phyloP scores from a whole-genome alignment of 2,113 vertebrate species.

The mouse (Mus musculus) region GRCm39 chr16:47502501-47503000 shows the following conservation, averaged over 20 bases:
- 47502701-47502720: conserved; percentile 69
- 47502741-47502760: neutral
- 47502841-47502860: neutral
- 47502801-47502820: neutral
- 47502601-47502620: conserved; percentile 21
- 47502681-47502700: conserved; percentile 48
- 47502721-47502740: conserved; percentile 39
- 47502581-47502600: conserved; percentile 69
- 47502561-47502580: conserved; percentile 70
- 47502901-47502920: neutral
- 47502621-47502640: conserved; percentile 55
- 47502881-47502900: neutral
- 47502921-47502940: neutral
- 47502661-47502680: conserved; percentile 72
- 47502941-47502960: neutral
- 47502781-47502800: neutral
- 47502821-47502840: conserved; percentile 14
- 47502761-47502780: conserved; percentile 29
- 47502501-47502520: neutral
- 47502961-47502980: neutral
- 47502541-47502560: conserved; percentile 62
- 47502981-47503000: neutral
- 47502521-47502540: conserved; percentile 62
- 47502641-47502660: conserved; percentile 66
- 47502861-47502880: neutral